A percentile compares a stretch with the other conserved stretches of the same genome.
phyloP scores from a whole-genome alignment of 2,113 vertebrate species.

The Cichladusa arquata region DNA sequence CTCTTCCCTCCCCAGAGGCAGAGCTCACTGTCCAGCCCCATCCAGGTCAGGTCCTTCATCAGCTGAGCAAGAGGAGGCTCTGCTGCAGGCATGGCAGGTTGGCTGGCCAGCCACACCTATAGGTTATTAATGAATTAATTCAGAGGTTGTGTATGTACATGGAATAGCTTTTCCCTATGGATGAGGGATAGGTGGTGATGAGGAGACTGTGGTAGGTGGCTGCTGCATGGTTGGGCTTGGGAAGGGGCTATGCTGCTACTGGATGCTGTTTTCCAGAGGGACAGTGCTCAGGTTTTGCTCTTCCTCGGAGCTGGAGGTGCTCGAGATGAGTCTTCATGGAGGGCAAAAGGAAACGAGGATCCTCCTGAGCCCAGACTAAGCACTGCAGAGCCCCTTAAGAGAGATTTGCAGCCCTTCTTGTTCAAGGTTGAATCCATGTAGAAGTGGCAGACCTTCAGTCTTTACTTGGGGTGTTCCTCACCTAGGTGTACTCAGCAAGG shows the following conservation, averaged over 20 bases:
- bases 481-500: rapidly evolving
- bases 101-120: too few relatives aligned
- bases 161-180: background rate
- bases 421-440: rapidly evolving
- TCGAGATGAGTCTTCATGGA: rapidly evolving
- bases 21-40: background rate
- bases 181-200: rapidly evolving
- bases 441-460: background rate
- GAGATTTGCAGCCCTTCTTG: background rate
- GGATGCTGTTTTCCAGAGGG: background rate
- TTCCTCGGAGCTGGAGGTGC: background rate
- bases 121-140: background rate
- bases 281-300: background rate
- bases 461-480: background rate
- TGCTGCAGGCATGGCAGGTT: rapidly evolving
- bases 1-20: background rate
- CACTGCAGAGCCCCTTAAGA: rapidly evolving
- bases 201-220: background rate
- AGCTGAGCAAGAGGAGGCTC: background rate
- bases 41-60: background rate
- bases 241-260: background rate
- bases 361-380: background rate
- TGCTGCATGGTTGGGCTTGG: background rate
- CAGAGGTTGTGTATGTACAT: rapidly evolving
- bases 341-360: background rate